Evolutionary conservation across 2,113 vertebrate genomes (phyloP).

Genomic region (Verasper variegatus): DNA sequence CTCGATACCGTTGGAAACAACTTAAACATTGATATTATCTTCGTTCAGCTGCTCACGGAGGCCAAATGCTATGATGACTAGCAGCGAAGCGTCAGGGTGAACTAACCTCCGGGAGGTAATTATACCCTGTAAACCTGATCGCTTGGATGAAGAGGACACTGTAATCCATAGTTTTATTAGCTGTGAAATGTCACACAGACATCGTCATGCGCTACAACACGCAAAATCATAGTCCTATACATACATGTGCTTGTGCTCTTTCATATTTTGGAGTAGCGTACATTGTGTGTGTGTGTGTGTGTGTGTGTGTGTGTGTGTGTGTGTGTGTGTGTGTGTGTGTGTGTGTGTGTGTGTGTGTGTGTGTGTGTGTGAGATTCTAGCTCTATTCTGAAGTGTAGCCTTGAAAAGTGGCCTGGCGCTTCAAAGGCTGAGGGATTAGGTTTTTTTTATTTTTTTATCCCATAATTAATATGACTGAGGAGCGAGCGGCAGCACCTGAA

Average conservation of each 20-base stretch:
- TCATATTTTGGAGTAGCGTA: conserved; percentile 31
- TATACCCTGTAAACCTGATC: no score
- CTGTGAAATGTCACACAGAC: conserved; percentile 82
- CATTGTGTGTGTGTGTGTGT: conserved; percentile 1
- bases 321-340: not conserved
- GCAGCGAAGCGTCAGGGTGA: conserved; percentile 72
- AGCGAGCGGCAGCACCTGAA: conserved; percentile 91
- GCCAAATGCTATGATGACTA: conserved; percentile 76
- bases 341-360: not conserved
- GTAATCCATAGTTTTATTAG: conserved; percentile 79
- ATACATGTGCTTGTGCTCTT: conserved; percentile 16
- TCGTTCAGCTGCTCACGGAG: conserved; percentile 21
- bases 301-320: no score
- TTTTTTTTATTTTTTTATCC: conserved; percentile 88
- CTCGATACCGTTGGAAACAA: conserved; percentile 1
- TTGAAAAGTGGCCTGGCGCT: conserved; percentile 91
- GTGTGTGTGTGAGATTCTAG: conserved; percentile 18
- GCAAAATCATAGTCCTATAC: conserved; percentile 78
- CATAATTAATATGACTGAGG: conserved; percentile 97
- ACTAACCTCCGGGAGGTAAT: not conserved
- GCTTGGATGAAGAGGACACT: conserved; percentile 3
- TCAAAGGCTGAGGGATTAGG: conserved; percentile 96
- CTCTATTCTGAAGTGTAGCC: conserved; percentile 79
- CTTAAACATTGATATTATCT: conserved; percentile 42
- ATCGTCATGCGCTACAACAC: conserved; percentile 81